phyloP scores from a whole-genome alignment of 2,797 vertebrate genomes.

The Otus scops region DNA sequence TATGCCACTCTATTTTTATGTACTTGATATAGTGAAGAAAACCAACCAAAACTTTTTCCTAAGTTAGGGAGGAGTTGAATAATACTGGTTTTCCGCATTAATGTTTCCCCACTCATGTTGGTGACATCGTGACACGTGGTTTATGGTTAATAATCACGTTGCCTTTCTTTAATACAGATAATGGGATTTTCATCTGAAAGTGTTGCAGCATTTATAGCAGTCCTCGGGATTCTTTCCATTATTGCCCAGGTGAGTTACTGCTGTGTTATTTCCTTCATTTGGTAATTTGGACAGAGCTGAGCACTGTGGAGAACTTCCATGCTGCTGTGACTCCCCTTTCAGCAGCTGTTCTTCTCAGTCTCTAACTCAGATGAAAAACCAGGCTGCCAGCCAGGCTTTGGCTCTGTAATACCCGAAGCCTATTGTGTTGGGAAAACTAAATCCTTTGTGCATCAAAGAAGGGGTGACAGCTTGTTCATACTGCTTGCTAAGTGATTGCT shows the following conservation, averaged over 20 bases:
- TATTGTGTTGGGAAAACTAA: neutral
- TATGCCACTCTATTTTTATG: neutral
- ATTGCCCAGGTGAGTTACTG: slow-evolving; percentile 83
- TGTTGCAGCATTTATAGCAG: slow-evolving; percentile 87
- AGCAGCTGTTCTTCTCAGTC: neutral
- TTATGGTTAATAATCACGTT: neutral
- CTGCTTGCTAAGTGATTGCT: neutral
- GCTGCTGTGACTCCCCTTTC: neutral
- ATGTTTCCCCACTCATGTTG: neutral
- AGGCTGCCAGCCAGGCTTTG: neutral
- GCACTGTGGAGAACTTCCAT: neutral
- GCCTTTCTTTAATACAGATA: slow-evolving; percentile 73
- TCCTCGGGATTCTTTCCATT: slow-evolving; percentile 87
- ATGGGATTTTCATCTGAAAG: slow-evolving; percentile 89
- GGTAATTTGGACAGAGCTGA: neutral
- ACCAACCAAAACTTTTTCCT: too few species aligned
- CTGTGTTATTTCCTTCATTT: neutral
- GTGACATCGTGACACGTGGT: rapidly evolving
- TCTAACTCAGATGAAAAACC: neutral
- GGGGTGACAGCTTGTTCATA: neutral
- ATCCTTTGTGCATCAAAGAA: neutral
- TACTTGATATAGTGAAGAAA: neutral
- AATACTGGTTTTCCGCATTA: neutral
- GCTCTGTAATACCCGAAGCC: neutral
- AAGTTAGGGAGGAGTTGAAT: neutral